These are phyloP conservation scores for Bombyx huttoni DNA, from an alignment of 2,888 invertebrate genomes.

Conservation along the genomic window DNA sequence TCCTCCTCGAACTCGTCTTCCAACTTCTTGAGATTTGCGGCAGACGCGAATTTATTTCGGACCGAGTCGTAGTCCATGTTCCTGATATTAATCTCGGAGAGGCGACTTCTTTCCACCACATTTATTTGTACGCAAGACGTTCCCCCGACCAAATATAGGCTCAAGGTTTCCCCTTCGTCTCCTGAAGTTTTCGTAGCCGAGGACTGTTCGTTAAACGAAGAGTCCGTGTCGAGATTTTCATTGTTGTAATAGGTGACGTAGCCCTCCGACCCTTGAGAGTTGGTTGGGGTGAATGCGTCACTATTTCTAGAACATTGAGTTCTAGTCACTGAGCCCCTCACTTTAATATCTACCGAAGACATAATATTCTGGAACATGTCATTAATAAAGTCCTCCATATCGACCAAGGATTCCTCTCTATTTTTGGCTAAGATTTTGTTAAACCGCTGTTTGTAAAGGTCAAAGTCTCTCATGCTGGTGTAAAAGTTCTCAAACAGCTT, in stretches of 20 bases:
- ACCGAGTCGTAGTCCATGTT: constrained; percentile 11
- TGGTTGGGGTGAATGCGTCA: background rate
- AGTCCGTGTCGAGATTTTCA: background rate
- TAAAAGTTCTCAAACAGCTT: constrained; percentile 53
- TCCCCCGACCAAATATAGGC: constrained; percentile 29
- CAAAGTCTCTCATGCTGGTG: constrained; percentile 41
- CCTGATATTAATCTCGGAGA: constrained; percentile 49
- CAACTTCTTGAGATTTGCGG: constrained; percentile 38
- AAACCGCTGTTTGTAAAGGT: constrained; percentile 44
- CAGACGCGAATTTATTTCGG: constrained; percentile 32
- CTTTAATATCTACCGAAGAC: background rate
- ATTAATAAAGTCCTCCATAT: constrained; percentile 53
- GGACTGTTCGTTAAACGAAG: background rate
- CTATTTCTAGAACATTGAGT: background rate
- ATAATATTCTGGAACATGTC: constrained; percentile 46
- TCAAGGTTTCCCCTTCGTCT: constrained; percentile 29
- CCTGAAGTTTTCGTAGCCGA: constrained; percentile 11
- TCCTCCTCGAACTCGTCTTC: constrained; percentile 9
- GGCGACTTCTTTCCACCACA: constrained; percentile 33
- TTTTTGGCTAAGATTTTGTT: constrained; percentile 43
- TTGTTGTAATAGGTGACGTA: background rate
- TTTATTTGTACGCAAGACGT: constrained; percentile 33
- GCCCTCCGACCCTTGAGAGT: background rate
- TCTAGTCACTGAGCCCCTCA: background rate
- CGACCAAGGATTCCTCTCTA: constrained; percentile 30